Percentiles rank a stretch among this genome's conserved stretches.
phyloP scores from a whole-genome alignment of 2,888 invertebrate species.

The Teleiodes luculella region DNA sequence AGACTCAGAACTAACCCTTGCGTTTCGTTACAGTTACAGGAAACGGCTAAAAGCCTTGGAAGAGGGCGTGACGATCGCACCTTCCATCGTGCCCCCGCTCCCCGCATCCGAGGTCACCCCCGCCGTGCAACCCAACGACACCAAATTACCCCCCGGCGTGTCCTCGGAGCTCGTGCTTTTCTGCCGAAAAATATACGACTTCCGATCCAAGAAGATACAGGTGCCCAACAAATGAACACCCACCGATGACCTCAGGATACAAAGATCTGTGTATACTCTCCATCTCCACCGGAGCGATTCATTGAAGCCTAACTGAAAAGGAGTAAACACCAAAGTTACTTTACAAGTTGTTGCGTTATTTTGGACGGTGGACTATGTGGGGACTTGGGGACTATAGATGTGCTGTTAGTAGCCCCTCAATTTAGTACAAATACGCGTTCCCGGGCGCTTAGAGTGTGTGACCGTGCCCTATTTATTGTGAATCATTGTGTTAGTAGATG shows the following conservation, averaged over 20 bases:
- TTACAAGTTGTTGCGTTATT: conserved; percentile 14
- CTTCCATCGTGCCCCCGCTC: conserved; percentile 85
- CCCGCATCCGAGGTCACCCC: conserved; percentile 80
- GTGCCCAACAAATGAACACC: conserved; percentile 64
- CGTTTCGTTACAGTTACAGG: conserved; percentile 83
- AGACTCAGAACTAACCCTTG: background rate
- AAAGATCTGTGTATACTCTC: conserved; percentile 27
- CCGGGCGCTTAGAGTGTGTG: conserved; percentile 53
- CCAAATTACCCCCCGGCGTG: conserved; percentile 80
- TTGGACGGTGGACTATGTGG: conserved; percentile 12
- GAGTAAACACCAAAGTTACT: conserved; percentile 52
- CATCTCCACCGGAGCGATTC: background rate
- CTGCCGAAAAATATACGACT: conserved; percentile 96
- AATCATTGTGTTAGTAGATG: conserved; percentile 55
- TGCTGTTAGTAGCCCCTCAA: conserved; percentile 39
- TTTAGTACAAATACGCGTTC: conserved; percentile 67
- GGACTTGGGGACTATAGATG: background rate
- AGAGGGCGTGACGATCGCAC: conserved; percentile 83
- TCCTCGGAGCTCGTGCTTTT: conserved; percentile 93
- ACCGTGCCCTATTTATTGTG: conserved; percentile 49
- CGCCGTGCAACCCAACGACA: conserved; percentile 67
- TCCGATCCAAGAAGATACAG: conserved; percentile 88
- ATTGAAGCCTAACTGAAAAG: conserved; percentile 20
- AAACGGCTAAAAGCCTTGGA: conserved; percentile 88
- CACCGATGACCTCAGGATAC: conserved; percentile 25